phyloP scores from a whole-genome alignment of 2,888 invertebrate genomes.

The Spialia ferax region DNA sequence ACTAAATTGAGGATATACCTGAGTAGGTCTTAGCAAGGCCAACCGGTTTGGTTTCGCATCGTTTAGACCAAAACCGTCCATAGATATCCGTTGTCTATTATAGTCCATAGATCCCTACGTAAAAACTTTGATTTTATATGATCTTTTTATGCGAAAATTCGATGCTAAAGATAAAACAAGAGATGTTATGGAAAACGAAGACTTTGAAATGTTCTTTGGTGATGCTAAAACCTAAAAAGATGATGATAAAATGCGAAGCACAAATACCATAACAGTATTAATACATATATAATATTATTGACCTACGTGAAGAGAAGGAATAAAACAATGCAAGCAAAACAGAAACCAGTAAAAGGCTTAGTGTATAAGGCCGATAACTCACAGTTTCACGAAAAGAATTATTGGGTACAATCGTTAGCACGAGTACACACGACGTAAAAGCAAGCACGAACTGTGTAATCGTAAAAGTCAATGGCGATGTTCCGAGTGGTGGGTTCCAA shows the following conservation, averaged over 20 bases:
- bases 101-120: background rate
- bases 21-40: constrained; percentile 56
- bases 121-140: background rate
- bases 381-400: background rate
- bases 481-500: constrained; percentile 50
- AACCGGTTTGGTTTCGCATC: constrained; percentile 58
- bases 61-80: constrained; percentile 11
- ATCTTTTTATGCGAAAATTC: too few relatives aligned
- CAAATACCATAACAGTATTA: too few relatives aligned
- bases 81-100: constrained; percentile 29
- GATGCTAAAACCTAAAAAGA: too few relatives aligned
- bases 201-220: too few relatives aligned
- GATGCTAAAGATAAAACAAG: too few relatives aligned
- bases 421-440: background rate
- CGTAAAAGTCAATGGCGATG: constrained; percentile 45
- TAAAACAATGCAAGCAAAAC: too few relatives aligned
- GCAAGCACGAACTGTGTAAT: constrained; percentile 38
- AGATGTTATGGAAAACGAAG: too few relatives aligned
- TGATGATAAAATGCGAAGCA: too few relatives aligned
- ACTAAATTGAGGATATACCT: constrained; percentile 45
- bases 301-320: too few relatives aligned
- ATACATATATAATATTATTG: background rate
- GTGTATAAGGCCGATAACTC: background rate
- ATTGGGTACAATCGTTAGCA: background rate
- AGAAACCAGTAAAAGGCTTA: too few relatives aligned